A percentile compares a stretch with the other conserved stretches of the same genome.
Conservation (phyloP, 2,113 vertebrate genomes). For the Phycodurus eques region DNA sequence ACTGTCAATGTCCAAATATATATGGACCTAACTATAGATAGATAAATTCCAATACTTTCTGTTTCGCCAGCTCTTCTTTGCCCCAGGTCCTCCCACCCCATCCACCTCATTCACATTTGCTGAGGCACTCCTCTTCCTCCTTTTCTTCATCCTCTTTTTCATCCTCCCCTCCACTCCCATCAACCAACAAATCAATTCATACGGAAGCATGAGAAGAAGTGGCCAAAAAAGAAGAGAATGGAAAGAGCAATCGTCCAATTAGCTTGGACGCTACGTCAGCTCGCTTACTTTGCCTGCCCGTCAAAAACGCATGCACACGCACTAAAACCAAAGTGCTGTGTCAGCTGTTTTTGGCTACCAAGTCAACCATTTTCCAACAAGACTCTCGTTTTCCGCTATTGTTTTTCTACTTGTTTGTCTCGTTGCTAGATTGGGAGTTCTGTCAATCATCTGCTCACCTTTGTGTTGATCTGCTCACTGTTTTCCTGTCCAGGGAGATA, state of each 20-base stretch:
- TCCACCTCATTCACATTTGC: constrained; percentile 45
- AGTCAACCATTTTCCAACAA: neutral
- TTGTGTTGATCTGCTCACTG: too few species aligned
- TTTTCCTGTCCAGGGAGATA: too few species aligned
- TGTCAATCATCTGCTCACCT: too few species aligned
- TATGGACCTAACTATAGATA: too few species aligned
- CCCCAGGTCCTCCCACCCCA: too few species aligned
- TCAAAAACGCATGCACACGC: neutral
- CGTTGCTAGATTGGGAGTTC: too few species aligned
- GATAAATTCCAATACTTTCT: too few species aligned
- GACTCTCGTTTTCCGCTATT: too few species aligned
- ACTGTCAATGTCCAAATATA: too few species aligned
- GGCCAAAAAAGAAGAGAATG: constrained; percentile 45
- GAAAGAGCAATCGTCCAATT: constrained; percentile 74
- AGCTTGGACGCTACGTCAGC: constrained; percentile 65
- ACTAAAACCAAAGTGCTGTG: neutral
- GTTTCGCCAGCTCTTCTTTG: neutral
- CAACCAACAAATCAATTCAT: constrained; percentile 77
- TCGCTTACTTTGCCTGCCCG: constrained; percentile 32
- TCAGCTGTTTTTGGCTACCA: neutral
- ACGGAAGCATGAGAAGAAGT: constrained; percentile 64
- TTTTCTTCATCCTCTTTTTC: constrained; percentile 6
- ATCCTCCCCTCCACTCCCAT: constrained; percentile 56
- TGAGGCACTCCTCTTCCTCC: constrained; percentile 38
- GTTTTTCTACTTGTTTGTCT: too few species aligned